phyloP scores from a whole-genome alignment of 2,113 vertebrate species.

The Sarotherodon lohbergeri region DNA sequence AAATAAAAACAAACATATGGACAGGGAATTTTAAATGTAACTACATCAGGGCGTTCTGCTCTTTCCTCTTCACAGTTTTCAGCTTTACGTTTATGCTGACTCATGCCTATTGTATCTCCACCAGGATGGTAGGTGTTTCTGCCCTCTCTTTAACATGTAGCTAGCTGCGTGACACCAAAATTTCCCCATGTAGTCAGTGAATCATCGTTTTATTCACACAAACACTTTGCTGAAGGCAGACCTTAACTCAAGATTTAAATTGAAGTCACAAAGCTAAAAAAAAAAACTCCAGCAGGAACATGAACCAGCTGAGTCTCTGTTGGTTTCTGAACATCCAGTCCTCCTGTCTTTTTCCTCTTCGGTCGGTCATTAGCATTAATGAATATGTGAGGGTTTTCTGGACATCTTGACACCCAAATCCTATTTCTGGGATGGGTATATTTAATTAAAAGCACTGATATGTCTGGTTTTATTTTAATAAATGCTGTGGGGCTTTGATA shows the following conservation, averaged over 20 bases:
- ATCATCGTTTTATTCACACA: conserved; percentile 7
- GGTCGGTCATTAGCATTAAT: conserved; percentile 13
- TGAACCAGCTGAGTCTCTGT: background rate
- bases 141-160: background rate
- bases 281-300: background rate
- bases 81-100: conserved; percentile 19
- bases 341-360: background rate
- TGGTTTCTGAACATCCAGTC: background rate
- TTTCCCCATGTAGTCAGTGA: background rate
- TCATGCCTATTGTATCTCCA: conserved; percentile 4
- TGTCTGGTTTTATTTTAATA: background rate
- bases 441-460: conserved; percentile 32
- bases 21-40: background rate
- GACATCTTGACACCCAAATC: background rate
- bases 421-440: conserved; percentile 20
- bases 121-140: background rate
- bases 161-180: background rate
- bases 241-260: background rate
- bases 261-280: background rate
- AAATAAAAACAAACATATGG: background rate
- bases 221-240: background rate
- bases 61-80: background rate
- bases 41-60: background rate
- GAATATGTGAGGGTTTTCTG: conserved; percentile 12
- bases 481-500: background rate